These are phyloP conservation scores for Pectinophora gossypiella DNA, from an alignment of 1,140 invertebrate genomes.

Conservation along the genomic window DNA sequence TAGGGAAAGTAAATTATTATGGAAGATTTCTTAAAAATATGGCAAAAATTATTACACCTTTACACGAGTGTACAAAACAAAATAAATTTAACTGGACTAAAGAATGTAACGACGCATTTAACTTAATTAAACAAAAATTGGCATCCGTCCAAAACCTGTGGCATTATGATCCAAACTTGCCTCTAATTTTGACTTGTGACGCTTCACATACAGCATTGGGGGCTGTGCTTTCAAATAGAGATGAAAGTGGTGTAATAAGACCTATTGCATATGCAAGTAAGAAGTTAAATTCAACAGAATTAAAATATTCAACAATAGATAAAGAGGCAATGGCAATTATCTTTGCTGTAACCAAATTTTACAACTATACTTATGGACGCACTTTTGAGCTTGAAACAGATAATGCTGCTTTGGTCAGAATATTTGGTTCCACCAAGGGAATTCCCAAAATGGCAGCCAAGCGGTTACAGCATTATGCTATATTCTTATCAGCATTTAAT, in stretches of 20 bases:
- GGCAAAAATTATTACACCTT: neutral
- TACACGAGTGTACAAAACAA: conserved; percentile 9
- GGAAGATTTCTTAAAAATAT: neutral
- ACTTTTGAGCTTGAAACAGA: conserved; percentile 26
- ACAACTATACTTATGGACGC: conserved; percentile 9
- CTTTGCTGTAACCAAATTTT: conserved; percentile 29
- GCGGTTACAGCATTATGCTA: conserved; percentile 26
- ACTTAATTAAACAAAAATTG: conserved; percentile 10
- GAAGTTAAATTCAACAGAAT: conserved; percentile 5
- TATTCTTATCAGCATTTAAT: conserved; percentile 26
- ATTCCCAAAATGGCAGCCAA: conserved; percentile 31
- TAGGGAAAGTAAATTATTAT: conserved; percentile 26
- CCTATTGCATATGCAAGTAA: conserved; percentile 13
- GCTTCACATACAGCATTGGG: conserved; percentile 8
- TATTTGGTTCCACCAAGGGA: conserved; percentile 23
- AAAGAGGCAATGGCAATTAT: conserved; percentile 24
- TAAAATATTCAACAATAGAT: conserved; percentile 12
- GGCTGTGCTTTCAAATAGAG: conserved; percentile 10
- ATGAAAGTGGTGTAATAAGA: conserved; percentile 7
- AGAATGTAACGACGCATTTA: conserved; percentile 9
- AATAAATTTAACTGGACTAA: conserved; percentile 12
- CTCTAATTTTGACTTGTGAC: conserved; percentile 12
- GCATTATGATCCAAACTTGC: conserved; percentile 10
- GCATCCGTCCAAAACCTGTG: conserved; percentile 3
- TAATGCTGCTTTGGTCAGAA: conserved; percentile 25